These are phyloP conservation scores for Xenopus laevis DNA, from an alignment of 2,113 vertebrate genomes.

Conservation along the genomic window DNA sequence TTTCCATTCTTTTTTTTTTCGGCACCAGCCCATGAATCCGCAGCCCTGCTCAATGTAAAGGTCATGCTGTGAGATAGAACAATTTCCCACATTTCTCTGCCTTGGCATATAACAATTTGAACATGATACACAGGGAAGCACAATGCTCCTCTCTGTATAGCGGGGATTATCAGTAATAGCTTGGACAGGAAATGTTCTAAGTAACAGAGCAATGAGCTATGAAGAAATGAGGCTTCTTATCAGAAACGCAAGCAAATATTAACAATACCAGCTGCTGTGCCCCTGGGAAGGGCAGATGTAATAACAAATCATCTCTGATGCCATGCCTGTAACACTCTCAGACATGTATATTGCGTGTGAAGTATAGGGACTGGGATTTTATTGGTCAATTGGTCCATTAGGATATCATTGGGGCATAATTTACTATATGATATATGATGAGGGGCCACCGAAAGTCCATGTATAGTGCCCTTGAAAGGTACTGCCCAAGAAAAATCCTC, in stretches of 20 bases:
- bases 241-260: slow-evolving; percentile 35
- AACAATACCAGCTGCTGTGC: slow-evolving; percentile 23
- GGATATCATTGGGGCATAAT: too few species aligned
- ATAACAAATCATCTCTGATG: background rate
- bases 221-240: slow-evolving; percentile 17
- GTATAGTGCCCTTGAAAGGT: too few species aligned
- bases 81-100: slow-evolving; percentile 22
- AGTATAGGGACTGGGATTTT: too few species aligned
- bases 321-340: too few species aligned
- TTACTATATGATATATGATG: too few species aligned
- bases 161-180: slow-evolving; percentile 16
- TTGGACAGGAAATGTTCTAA: slow-evolving; percentile 29
- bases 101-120: slow-evolving; percentile 16
- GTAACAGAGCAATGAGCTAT: slow-evolving; percentile 24
- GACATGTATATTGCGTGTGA: too few species aligned
- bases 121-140: slow-evolving; percentile 11
- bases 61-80: slow-evolving; percentile 17
- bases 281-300: background rate
- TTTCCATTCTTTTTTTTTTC: too few species aligned
- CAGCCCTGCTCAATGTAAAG: slow-evolving; percentile 13
- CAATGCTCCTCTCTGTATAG: slow-evolving; percentile 25
- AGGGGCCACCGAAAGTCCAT: too few species aligned
- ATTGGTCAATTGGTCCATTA: too few species aligned
- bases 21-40: background rate
- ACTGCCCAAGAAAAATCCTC: too few species aligned